A percentile compares a stretch with the other conserved stretches of the same genome.
Conservation (phyloP, 2,888 invertebrate species). For the Polyommatus iphigenia region DNA sequence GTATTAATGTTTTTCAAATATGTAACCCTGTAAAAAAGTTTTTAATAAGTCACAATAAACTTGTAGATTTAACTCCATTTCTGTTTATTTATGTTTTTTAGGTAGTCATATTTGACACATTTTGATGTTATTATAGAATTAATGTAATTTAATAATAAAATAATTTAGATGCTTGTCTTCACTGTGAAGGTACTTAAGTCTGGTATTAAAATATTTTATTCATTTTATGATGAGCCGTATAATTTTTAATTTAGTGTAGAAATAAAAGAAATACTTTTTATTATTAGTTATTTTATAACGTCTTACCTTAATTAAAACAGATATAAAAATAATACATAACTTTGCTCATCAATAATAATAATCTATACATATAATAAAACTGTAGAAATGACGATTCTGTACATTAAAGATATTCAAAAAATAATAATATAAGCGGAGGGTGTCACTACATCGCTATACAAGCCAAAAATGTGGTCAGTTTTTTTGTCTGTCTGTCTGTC, state of each 20-base stretch:
- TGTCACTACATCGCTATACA: too few species aligned
- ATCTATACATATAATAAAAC: too few species aligned
- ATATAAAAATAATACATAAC: background rate
- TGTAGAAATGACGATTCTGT: too few species aligned
- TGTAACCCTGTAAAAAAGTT: background rate
- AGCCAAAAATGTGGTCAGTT: too few species aligned
- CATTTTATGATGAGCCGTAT: background rate
- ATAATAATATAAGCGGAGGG: too few species aligned
- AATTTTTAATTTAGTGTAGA: conserved; percentile 13
- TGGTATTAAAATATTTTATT: background rate
- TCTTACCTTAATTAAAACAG: background rate
- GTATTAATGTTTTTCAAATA: background rate
- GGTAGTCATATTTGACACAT: background rate
- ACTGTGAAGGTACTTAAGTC: background rate
- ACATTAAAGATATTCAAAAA: too few species aligned
- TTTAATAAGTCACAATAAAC: background rate
- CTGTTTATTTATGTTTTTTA: background rate
- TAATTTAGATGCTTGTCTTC: conserved; percentile 1
- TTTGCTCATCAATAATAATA: too few species aligned
- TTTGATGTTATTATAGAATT: conserved; percentile 3
- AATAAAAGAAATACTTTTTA: background rate
- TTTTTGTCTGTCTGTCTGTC: too few species aligned
- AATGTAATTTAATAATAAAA: background rate
- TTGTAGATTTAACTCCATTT: background rate
- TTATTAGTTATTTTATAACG: conserved; percentile 9